A percentile compares a stretch with the other conserved stretches of the same genome.
Evolutionary conservation across 2,797 vertebrate species (phyloP).

Genomic region (Hippocampus kuda): DNA sequence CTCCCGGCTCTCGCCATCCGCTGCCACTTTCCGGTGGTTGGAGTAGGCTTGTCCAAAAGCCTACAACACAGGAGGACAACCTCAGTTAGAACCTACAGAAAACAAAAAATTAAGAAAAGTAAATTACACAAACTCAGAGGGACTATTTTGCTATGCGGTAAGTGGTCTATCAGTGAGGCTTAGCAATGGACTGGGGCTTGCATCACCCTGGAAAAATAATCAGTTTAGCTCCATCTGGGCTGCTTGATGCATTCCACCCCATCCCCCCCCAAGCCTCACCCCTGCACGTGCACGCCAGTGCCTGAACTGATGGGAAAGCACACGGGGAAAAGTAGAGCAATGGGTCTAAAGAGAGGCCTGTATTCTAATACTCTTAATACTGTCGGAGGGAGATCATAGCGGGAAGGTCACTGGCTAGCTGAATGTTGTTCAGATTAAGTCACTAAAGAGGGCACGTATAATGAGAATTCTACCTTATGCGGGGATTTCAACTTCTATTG

Average conservation of each 20-base stretch:
- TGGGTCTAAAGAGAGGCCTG: constrained; percentile 29
- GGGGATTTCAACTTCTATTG: background rate
- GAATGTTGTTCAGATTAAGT: constrained; percentile 32
- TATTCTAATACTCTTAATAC: constrained; percentile 50
- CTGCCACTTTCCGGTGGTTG: constrained; percentile 93
- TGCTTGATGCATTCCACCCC: constrained; percentile 29
- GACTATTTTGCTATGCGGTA: constrained; percentile 11
- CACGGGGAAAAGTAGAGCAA: constrained; percentile 53
- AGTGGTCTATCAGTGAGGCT: constrained; percentile 19
- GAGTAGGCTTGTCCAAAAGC: constrained; percentile 90
- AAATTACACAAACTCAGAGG: background rate
- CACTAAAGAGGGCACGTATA: constrained; percentile 8
- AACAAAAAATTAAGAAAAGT: background rate
- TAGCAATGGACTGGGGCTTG: constrained; percentile 19
- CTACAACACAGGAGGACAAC: constrained; percentile 47
- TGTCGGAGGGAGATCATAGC: constrained; percentile 25
- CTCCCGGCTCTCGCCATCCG: constrained; percentile 89
- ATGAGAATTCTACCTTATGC: constrained; percentile 5
- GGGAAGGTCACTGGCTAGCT: constrained; percentile 28
- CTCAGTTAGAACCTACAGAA: background rate
- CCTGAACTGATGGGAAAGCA: constrained; percentile 47
- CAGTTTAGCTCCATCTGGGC: constrained; percentile 41
- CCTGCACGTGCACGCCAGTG: constrained; percentile 40
- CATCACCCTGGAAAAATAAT: constrained; percentile 9
- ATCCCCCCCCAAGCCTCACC: constrained; percentile 7